Conservation (phyloP, 2,113 vertebrate genomes). For the Anguilla rostrata region DNA sequence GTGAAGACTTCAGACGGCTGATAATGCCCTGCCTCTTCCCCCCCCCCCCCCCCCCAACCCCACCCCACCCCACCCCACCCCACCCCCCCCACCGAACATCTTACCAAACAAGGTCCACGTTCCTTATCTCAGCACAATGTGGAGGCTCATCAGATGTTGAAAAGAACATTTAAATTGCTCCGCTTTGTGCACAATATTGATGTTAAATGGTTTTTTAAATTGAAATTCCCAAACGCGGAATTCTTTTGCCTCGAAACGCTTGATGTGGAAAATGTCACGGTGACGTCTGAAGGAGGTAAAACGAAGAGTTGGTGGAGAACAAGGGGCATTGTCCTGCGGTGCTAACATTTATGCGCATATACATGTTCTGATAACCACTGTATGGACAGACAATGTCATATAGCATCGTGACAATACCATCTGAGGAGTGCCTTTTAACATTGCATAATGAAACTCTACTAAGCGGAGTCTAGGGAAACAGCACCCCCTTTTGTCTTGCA, state of each 20-base stretch:
- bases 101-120: not conserved
- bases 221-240: not conserved
- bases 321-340: conserved; percentile 13
- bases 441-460: not conserved
- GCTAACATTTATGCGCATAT: not conserved
- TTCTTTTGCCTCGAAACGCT: conserved; percentile 8
- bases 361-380: not conserved
- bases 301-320: conserved; percentile 25
- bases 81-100: too few relatives aligned
- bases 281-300: conserved; percentile 9
- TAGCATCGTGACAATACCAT: not conserved
- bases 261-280: conserved; percentile 27
- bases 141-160: conserved; percentile 25
- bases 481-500: conserved; percentile 19
- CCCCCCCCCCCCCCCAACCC: too few relatives aligned
- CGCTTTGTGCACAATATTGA: not conserved
- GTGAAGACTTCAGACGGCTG: conserved; percentile 3
- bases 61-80: too few relatives aligned
- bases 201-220: conserved; percentile 32
- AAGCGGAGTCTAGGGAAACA: not conserved
- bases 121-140: conserved; percentile 27
- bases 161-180: conserved; percentile 38
- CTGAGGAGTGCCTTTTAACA: not conserved
- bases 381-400: not conserved
- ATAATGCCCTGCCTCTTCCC: conserved; percentile 24